Base-by-base conservation (phyloP, 2,797 vertebrate genomes). In the Scarus forsteni region DNA sequence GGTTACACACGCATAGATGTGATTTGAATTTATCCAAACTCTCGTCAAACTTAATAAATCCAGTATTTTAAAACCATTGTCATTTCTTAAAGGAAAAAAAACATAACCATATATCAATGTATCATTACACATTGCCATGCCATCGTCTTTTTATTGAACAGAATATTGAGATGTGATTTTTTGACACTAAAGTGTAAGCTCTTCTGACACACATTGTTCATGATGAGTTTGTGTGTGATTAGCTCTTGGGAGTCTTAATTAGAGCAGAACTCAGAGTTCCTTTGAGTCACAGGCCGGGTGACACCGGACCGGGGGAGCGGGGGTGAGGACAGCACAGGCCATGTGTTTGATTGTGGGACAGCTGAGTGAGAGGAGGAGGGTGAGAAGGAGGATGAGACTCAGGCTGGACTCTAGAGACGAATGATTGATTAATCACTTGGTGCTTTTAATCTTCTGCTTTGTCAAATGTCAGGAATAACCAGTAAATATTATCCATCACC, bases 341-440 rank as follows among this genome's bases (percentile, higher is more conserved):
- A 43, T 36, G 13, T 46, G 57, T 62, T 18, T 71, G 71, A 36
- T 81, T 67, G 54, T 44, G 49, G 61, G 84, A 85, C 81, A 80
- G 80, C 80, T 80, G 86, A 80, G 63, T 75, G 80, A 83, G 85
- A 88, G 83, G 81, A 88, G 79, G 81, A 77, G 64, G 63, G 82
- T 73, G 89, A 85, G 76, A 81, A 55, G 72, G 77, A 80, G 56
- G 63, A 57, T 14, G 53, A 68, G 42, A 60, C 66, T 84, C 79
- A 69, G 79, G 55, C 81, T 80, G 84, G 70, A 73, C 72, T 15
- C 75, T 38, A 27, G 53, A 49, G 18, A 16, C 48, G 35, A 50
- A 64, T 57, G 27, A 53, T 52, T n/a, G 7, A 68, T 68, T 40
- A 45, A 60, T 80, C 50, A 38, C 36, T 35, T 15, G 3, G 7